These are phyloP conservation scores for Palloptera scutellata DNA, from an alignment of 2,888 invertebrate genomes.

Conservation along the genomic window DNA sequence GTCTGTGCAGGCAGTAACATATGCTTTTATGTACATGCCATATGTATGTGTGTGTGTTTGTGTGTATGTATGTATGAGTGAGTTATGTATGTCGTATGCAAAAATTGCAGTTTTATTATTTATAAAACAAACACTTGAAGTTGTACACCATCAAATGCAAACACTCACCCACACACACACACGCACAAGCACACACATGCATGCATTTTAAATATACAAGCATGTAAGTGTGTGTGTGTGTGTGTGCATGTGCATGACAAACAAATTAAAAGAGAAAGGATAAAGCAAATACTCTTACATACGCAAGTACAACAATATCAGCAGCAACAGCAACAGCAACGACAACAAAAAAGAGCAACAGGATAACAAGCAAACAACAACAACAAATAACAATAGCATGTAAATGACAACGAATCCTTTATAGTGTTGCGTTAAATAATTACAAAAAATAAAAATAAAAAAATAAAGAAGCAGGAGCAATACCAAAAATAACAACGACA, in stretches of 20 bases:
- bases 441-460: background rate
- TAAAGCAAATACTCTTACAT: constrained; percentile 4
- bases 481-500: constrained; percentile 35
- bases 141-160: background rate
- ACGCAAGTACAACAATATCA: background rate
- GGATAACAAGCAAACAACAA: background rate
- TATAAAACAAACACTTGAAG: constrained; percentile 32
- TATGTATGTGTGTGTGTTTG: background rate
- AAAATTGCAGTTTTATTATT: constrained; percentile 34
- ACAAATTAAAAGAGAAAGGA: constrained; percentile 3
- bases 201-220: constrained; percentile 4
- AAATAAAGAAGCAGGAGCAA: constrained; percentile 6
- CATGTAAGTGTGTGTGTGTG: too few relatives aligned
- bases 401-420: constrained; percentile 3
- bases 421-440: constrained; percentile 35
- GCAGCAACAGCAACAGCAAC: too few relatives aligned
- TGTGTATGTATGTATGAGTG: background rate
- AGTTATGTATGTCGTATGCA: background rate
- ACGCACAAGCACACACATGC: constrained; percentile 4
- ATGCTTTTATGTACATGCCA: background rate
- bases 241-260: background rate
- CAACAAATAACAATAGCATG: background rate
- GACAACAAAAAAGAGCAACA: background rate
- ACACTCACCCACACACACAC: constrained; percentile 21
- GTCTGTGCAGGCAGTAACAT: background rate